Conservation (phyloP, 2,797 vertebrate species). For the Sebastes matsubarae region DNA sequence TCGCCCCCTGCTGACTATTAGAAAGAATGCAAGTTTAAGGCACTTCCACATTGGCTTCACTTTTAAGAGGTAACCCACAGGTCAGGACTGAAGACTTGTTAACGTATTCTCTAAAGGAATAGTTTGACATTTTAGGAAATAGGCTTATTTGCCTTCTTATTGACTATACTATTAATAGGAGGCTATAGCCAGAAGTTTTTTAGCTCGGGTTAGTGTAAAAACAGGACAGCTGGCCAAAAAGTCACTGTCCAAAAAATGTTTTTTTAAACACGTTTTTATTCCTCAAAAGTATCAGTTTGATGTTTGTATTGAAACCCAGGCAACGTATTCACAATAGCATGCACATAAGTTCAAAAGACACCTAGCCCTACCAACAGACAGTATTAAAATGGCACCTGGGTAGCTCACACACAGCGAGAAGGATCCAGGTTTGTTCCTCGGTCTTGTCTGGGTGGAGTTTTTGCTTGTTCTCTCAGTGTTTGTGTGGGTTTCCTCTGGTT, state of each 20-base stretch:
- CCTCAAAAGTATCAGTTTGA: not conserved
- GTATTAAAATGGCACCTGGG: not conserved
- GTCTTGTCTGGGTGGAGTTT: slow-evolving; percentile 24
- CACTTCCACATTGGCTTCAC: too few relatives aligned
- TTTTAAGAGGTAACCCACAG: too few relatives aligned
- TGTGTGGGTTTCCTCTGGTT: slow-evolving; percentile 43
- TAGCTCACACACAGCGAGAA: not conserved
- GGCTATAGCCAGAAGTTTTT: not conserved
- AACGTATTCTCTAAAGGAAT: not conserved
- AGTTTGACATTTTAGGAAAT: not conserved
- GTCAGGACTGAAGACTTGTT: not conserved
- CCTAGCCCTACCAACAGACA: not conserved
- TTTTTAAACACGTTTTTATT: not conserved
- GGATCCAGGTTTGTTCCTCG: not conserved
- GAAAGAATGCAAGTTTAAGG: too few relatives aligned
- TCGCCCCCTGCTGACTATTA: too few relatives aligned
- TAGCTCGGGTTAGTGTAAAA: not conserved
- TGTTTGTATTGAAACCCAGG: not conserved
- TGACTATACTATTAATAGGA: not conserved
- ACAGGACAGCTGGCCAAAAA: not conserved
- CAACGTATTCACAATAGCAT: not conserved
- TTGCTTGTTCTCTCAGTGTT: slow-evolving; percentile 31
- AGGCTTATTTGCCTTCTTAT: not conserved
- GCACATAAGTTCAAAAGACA: rapidly evolving
- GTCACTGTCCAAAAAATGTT: not conserved